Percentiles rank a stretch among this genome's conserved stretches.
Conservation (phyloP, 2,113 vertebrate genomes). For the Nothoprocta perdicaria region DNA sequence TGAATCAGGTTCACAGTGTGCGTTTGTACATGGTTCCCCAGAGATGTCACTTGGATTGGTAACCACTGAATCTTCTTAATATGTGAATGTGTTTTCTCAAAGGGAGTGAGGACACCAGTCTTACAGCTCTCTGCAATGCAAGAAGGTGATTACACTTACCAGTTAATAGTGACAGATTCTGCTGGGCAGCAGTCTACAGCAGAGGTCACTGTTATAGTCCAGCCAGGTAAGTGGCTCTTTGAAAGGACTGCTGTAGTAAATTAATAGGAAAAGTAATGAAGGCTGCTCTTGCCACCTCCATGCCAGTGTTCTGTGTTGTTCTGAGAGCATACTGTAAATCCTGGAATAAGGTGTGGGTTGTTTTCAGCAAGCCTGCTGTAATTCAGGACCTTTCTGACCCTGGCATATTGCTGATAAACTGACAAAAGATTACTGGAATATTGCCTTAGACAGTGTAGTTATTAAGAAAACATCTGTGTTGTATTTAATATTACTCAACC, state of each 20-base stretch:
- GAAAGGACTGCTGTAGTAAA: constrained; percentile 76
- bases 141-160: constrained; percentile 97
- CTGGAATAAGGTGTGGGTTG: background rate
- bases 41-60: background rate
- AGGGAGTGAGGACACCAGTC: constrained; percentile 92
- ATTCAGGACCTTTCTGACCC: background rate
- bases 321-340: background rate
- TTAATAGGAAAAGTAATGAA: background rate
- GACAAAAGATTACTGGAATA: background rate
- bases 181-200: constrained; percentile 92
- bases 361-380: background rate
- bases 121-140: constrained; percentile 96
- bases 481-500: background rate
- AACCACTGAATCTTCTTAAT: background rate
- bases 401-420: background rate
- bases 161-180: constrained; percentile 95
- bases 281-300: background rate
- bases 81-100: background rate
- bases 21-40: background rate
- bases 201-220: constrained; percentile 95
- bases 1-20: background rate
- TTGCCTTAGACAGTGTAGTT: too few relatives aligned
- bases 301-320: background rate
- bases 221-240: constrained; percentile 85
- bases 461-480: too few relatives aligned